Percentiles rank a stretch among this genome's conserved stretches.
Conservation (phyloP, 37 sponge, comb jelly and placozoan species). For the Cliona cf. orientalis region DNA sequence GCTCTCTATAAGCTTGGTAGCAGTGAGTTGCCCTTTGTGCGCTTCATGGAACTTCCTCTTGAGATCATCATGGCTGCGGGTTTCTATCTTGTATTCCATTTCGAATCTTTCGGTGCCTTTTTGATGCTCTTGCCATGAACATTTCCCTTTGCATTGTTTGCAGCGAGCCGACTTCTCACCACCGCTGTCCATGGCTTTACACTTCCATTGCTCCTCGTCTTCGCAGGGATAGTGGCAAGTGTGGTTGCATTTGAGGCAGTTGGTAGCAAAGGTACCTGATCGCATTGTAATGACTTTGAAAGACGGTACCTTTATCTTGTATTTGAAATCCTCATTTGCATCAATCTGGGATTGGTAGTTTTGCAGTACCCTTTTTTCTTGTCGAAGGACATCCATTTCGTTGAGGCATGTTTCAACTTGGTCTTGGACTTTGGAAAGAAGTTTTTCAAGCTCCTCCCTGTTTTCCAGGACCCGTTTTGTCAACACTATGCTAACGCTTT, state of each 20-base stretch:
- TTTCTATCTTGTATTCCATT: constrained; percentile 45
- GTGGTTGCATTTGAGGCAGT: constrained; percentile 70
- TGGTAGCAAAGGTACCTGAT: constrained; percentile 65
- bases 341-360: constrained; percentile 45
- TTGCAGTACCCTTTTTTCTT: constrained; percentile 49
- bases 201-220: constrained; percentile 60
- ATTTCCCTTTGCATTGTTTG: constrained; percentile 64
- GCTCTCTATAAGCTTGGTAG: constrained; percentile 34
- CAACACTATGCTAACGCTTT: constrained; percentile 41
- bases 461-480: constrained; percentile 73
- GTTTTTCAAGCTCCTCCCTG: constrained; percentile 55
- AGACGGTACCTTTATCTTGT: constrained; percentile 32
- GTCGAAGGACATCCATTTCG: constrained; percentile 52
- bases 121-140: constrained; percentile 64
- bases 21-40: constrained; percentile 7
- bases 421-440: constrained; percentile 44
- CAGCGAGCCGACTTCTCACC: constrained; percentile 32
- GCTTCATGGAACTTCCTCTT: constrained; percentile 52
- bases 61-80: constrained; percentile 61
- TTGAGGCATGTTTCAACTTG: constrained; percentile 39
- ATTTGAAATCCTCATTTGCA: constrained; percentile 67
- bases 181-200: constrained; percentile 66
- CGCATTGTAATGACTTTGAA: constrained; percentile 31
- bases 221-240: constrained; percentile 79
- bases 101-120: constrained; percentile 67